These are phyloP conservation scores for Zaprionus africanus DNA, from an alignment of 1,140 invertebrate genomes.

Conservation along the genomic window DNA sequence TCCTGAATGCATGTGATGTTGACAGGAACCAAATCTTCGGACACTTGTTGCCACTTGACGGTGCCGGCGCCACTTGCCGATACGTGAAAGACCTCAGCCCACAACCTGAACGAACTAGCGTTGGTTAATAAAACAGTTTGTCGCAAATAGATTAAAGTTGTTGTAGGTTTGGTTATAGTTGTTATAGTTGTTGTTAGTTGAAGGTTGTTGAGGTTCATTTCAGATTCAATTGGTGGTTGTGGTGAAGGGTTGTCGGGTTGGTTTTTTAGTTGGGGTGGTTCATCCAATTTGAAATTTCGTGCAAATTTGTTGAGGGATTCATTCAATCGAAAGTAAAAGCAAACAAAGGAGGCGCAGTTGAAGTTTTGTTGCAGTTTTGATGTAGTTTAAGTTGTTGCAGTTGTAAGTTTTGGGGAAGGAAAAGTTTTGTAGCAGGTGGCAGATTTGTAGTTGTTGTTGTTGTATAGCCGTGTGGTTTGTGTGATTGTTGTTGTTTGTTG, in stretches of 20 bases:
- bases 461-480: constrained; percentile 52
- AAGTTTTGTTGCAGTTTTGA: constrained; percentile 56
- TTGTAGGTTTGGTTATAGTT: constrained; percentile 21
- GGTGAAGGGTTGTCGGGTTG: constrained; percentile 22
- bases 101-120: constrained; percentile 89
- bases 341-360: constrained; percentile 67
- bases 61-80: constrained; percentile 94
- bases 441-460: constrained; percentile 61
- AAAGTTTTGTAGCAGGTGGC: constrained; percentile 66
- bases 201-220: constrained; percentile 17
- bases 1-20: constrained; percentile 99
- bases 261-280: constrained; percentile 26
- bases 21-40: constrained; percentile 98
- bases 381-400: constrained; percentile 52
- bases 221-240: constrained; percentile 2
- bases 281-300: constrained; percentile 52
- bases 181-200: constrained; percentile 22
- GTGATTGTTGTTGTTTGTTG: constrained; percentile 25
- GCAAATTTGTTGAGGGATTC: constrained; percentile 39
- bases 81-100: constrained; percentile 99
- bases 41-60: constrained; percentile 98
- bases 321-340: constrained; percentile 52
- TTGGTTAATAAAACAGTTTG: constrained; percentile 70
- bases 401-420: constrained; percentile 52
- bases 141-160: constrained; percentile 29